Conservation (phyloP, 2,797 vertebrate genomes). For the Clarias fuscus region DNA sequence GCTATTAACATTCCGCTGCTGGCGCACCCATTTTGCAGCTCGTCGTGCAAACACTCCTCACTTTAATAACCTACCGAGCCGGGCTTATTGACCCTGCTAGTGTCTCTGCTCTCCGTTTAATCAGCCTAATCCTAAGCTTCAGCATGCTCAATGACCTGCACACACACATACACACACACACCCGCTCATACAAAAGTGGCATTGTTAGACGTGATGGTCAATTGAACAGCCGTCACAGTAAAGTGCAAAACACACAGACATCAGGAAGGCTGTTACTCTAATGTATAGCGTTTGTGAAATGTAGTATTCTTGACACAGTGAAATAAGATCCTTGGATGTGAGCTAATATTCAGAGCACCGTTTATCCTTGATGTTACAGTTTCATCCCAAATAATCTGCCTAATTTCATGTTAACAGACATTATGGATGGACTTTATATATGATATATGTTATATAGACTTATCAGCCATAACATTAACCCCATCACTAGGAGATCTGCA, state of each 20-base stretch:
- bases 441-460: no score
- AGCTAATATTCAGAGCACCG: not conserved
- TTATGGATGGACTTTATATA: no score
- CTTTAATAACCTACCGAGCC: slow-evolving; percentile 72
- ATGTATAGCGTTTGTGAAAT: not conserved
- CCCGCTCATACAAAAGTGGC: not conserved
- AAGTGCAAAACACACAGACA: slow-evolving; percentile 2
- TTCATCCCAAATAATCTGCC: not conserved
- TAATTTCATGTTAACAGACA: no score
- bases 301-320: slow-evolving; percentile 9
- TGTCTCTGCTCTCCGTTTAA: slow-evolving; percentile 72
- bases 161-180: slow-evolving; percentile 26
- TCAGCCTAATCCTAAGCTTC: slow-evolving; percentile 58
- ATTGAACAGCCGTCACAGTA: not conserved
- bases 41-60: slow-evolving; percentile 73
- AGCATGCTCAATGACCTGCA: slow-evolving; percentile 33
- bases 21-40: slow-evolving; percentile 65
- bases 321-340: not conserved
- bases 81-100: slow-evolving; percentile 73
- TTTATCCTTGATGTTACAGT: not conserved
- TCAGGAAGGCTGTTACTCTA: not conserved
- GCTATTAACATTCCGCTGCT: slow-evolving; percentile 69
- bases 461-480: no score
- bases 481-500: no score
- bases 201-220: not conserved